Evolutionary conservation across 2,797 vertebrate species (phyloP).

Genomic region (Meriones psammophilus): DNA sequence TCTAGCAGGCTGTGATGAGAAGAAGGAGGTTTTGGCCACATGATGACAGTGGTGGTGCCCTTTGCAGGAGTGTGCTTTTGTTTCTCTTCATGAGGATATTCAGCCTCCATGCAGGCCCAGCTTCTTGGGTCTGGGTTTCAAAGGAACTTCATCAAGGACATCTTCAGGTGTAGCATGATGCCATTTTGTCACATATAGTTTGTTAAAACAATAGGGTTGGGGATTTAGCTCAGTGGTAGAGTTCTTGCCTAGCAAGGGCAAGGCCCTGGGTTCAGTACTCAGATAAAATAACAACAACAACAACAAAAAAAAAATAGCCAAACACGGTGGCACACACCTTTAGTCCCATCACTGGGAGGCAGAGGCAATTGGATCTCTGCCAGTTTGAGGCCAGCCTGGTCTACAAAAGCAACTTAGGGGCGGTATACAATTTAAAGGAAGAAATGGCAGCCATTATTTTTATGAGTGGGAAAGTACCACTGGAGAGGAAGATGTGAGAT

Average conservation of each 20-base stretch:
- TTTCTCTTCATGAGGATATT: neutral
- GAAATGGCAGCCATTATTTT: neutral
- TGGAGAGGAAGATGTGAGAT: neutral
- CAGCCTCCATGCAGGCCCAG: neutral
- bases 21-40: no score
- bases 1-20: neutral
- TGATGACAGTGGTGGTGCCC: neutral
- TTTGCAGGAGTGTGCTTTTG: neutral
- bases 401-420: no score
- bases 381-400: neutral
- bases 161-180: neutral
- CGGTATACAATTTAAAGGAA: neutral
- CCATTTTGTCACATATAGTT: neutral
- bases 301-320: no score
- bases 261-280: no score
- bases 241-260: no score
- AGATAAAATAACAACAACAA: no score
- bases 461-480: neutral
- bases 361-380: no score
- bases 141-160: neutral
- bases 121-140: neutral
- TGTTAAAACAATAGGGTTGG: neutral
- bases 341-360: no score
- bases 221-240: no score
- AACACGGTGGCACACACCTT: no score